A percentile compares a stretch with the other conserved stretches of the same genome.
Evolutionary conservation across 2,888 invertebrate species (phyloP).

Genomic region (Cyaniris semiargus): DNA sequence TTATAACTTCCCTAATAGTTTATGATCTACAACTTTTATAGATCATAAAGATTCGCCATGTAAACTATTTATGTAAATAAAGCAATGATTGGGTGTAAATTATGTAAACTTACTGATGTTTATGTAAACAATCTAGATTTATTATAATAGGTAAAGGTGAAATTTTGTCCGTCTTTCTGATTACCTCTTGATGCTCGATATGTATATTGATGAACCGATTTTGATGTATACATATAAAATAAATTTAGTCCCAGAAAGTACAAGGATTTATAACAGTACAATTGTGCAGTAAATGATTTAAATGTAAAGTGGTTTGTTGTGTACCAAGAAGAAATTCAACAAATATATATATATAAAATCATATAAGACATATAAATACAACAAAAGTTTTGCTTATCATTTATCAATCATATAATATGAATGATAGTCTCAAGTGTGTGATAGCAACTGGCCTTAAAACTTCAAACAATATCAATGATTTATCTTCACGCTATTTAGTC

Average conservation of each 20-base stretch:
- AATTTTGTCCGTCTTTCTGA: too few relatives aligned
- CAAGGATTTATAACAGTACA: too few relatives aligned
- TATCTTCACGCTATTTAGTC: not conserved
- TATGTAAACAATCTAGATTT: too few relatives aligned
- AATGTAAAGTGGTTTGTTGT: too few relatives aligned
- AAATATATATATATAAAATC: not conserved
- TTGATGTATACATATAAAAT: too few relatives aligned
- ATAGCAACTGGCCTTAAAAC: slow-evolving; percentile 3
- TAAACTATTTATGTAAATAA: not conserved
- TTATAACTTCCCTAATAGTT: slow-evolving; percentile 3
- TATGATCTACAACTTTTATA: not conserved
- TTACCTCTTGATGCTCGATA: too few relatives aligned
- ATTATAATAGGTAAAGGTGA: not conserved
- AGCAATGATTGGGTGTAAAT: not conserved
- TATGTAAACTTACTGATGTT: not conserved
- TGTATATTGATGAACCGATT: too few relatives aligned
- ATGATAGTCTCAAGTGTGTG: not conserved
- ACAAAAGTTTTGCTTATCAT: not conserved
- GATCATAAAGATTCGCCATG: not conserved
- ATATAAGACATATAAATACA: not conserved
- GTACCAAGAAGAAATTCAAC: too few relatives aligned
- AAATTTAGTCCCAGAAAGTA: too few relatives aligned
- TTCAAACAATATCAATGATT: not conserved
- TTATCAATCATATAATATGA: not conserved
- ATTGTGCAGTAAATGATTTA: too few relatives aligned